Base-by-base conservation (phyloP, 2,113 vertebrate species). In the Apus apus region DNA sequence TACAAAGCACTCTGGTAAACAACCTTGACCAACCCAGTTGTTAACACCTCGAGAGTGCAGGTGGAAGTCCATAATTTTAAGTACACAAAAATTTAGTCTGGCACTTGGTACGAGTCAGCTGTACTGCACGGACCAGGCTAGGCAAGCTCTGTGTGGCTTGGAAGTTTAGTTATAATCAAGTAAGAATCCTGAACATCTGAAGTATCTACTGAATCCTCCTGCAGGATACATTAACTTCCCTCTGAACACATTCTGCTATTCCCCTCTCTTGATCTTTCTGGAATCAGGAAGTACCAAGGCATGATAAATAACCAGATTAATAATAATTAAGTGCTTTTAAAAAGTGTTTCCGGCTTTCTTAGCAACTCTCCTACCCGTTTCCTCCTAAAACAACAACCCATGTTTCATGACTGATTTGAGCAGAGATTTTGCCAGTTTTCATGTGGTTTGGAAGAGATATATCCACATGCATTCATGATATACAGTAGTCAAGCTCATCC, bases 401-500 rank as follows among this genome's bases (percentile, higher is more conserved):
- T 11, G 16, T 30, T 85, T 74, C 29, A 15, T 46, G 34, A 6
- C 16, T 27, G 26, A 43, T 79, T 61, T 40, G 48, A 72, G 11
- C 32, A 56, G 19, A 90, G 48, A 21, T 72, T 45, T 67, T 51
- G 8, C 30, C 30, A 22, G 34, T 34, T 56, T 36, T 60, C 9
- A 19, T 46, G 34, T 12, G 11, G 58, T 48, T 77, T 26, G 46
- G n/a, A 73, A 20, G 23, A 64, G 11, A 79, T 64, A 72, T 76
- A 26, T 18, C 21, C 0, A 0, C 5, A 3, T 16, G 43, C 45
- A 21, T 3, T 86, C 5, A 20, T 0, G 12, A 60, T 25, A 43
- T 25, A 22, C 6, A 62, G 53, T 48, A 73, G 36, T 25, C 74
- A 26, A 6, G 58, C 34, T 60, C 3, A 2, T 20, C 12, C 46